Conservation (phyloP, 2,113 vertebrate species). For the Callithrix jacchus region DNA sequence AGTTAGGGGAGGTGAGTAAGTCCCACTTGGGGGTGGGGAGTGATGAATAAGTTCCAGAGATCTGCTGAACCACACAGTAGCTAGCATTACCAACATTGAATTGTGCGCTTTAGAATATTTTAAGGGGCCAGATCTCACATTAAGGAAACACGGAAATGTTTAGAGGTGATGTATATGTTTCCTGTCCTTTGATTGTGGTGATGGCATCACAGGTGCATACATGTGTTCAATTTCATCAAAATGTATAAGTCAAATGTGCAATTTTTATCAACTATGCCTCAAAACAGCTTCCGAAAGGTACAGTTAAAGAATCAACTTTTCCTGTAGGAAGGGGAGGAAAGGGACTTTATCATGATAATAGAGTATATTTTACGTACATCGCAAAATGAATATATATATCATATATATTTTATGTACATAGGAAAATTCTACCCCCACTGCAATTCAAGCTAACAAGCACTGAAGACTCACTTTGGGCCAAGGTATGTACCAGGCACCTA, state of each 20-base stretch:
- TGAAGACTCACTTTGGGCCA: not conserved
- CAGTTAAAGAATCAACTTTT: not conserved
- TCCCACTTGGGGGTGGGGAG: not conserved
- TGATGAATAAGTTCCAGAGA: no score
- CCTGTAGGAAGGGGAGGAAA: not conserved
- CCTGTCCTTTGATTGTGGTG: no score
- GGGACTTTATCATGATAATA: not conserved
- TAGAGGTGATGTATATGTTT: not conserved
- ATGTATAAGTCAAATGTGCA: not conserved
- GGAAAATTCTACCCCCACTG: not conserved
- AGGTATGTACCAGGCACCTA: fast-evolving
- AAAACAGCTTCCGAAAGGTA: no score
- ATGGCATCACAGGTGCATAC: not conserved
- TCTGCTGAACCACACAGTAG: fast-evolving
- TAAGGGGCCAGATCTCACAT: not conserved
- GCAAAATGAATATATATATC: not conserved
- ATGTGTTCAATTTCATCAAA: no score
- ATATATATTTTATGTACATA: not conserved
- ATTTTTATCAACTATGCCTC: not conserved
- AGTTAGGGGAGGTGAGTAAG: no score
- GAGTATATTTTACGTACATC: not conserved
- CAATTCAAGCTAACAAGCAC: no score
- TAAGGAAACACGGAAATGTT: not conserved
- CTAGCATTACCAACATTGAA: fast-evolving
- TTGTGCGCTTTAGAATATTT: not conserved